These are phyloP conservation scores for Melierax canorus DNA, from an alignment of 2,113 vertebrate species.

Conservation along the genomic window DNA sequence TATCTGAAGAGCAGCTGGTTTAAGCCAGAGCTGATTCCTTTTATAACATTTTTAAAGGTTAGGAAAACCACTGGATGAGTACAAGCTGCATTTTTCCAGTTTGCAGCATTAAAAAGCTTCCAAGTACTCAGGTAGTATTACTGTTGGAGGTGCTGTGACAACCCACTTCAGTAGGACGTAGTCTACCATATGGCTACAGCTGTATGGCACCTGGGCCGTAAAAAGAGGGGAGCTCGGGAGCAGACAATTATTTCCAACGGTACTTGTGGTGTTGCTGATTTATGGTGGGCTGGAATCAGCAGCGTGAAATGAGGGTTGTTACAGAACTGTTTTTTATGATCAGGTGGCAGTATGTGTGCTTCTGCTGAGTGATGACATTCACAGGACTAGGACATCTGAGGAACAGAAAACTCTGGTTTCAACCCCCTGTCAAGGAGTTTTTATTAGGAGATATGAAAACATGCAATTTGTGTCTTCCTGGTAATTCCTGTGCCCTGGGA, in stretches of 20 bases:
- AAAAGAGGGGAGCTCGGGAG: neutral
- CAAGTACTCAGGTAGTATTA: neutral
- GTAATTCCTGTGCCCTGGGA: neutral
- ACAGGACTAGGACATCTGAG: conserved; percentile 31
- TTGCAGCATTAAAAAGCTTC: neutral
- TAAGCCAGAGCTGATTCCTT: neutral
- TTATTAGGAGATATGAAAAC: conserved; percentile 35
- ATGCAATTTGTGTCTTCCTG: conserved; percentile 30
- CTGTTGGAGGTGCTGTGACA: neutral
- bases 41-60: neutral
- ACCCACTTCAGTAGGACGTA: neutral
- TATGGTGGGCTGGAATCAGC: conserved; percentile 22
- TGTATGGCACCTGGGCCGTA: conserved; percentile 16
- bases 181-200: neutral
- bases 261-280: conserved; percentile 30
- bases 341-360: neutral
- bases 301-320: conserved; percentile 54
- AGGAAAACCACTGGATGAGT: neutral
- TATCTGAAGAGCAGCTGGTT: neutral
- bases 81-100: neutral
- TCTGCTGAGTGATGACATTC: conserved; percentile 54
- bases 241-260: neutral
- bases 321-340: conserved; percentile 39
- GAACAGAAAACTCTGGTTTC: neutral
- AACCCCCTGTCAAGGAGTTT: conserved; percentile 14